Evolutionary conservation across 2,888 invertebrate species (phyloP).

Genomic region (Diarsia dahlii): DNA sequence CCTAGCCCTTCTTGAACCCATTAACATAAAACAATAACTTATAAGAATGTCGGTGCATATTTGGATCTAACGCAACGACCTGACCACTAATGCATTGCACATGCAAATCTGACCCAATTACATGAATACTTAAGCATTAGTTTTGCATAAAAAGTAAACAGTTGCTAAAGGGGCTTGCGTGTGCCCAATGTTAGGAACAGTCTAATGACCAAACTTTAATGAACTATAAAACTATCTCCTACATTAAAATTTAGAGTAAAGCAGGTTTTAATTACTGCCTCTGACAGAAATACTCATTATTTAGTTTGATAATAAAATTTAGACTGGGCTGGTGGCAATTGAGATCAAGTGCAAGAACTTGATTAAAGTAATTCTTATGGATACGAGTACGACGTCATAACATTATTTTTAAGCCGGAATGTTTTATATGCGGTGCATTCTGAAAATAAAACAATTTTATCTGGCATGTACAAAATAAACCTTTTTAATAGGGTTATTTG

Average conservation of each 20-base stretch:
- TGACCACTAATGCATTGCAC: slow-evolving; percentile 40
- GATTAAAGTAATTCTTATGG: background rate
- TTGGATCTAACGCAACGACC: slow-evolving; percentile 43
- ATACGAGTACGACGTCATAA: background rate
- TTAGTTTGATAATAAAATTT: background rate
- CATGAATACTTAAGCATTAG: slow-evolving; percentile 48
- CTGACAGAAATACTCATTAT: background rate
- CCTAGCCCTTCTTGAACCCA: slow-evolving; percentile 7
- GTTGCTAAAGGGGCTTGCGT: slow-evolving; percentile 45
- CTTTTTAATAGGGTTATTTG: no score
- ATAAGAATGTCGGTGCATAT: slow-evolving; percentile 43
- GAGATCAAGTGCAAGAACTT: background rate
- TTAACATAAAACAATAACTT: slow-evolving; percentile 42
- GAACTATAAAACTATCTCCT: slow-evolving; percentile 45
- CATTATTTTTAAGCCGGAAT: background rate
- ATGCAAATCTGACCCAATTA: slow-evolving; percentile 59
- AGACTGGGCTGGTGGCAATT: background rate
- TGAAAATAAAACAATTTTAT: background rate
- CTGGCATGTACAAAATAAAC: background rate
- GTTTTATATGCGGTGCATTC: background rate
- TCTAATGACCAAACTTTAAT: slow-evolving; percentile 51
- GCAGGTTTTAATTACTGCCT: background rate
- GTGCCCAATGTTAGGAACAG: slow-evolving; percentile 7
- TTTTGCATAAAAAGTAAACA: slow-evolving; percentile 54
- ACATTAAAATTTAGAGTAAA: slow-evolving; percentile 13